Base-by-base conservation (phyloP, 1,140 invertebrate genomes). In the Eumaeus atala region DNA sequence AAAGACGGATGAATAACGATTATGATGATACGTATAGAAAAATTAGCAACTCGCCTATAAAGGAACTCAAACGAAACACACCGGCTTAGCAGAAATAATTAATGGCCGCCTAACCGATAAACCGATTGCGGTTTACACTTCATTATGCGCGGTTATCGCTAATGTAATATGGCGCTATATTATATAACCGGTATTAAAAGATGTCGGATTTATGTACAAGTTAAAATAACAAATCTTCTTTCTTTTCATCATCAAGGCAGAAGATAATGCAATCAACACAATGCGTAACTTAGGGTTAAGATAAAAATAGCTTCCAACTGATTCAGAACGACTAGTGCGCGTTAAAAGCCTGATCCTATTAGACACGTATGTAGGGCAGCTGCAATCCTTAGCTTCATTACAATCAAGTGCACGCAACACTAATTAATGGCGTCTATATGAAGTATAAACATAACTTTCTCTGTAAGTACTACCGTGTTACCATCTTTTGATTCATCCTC, bases 321-420 rank as follows among this genome's bases (percentile, higher is more conserved):
- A 44, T 44, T 44, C 17, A 44, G 40, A 44, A 44, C 40, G 17
- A 44, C 40, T 44, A 44, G 16, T 14, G 40, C 16, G 17, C 17
- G 16, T 44, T 44, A 44, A 44, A 44, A 44, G 40, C 40, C 40
- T 44, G 40, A 16, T 9, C 12, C 40, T 44, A 44, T 44, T 44
- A 44, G n/a, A 44, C 40, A 16, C 40, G 38, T 14, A 44, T 44
- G 40, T 44, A 18, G 40, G 40, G 40, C 40, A 44, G 40, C 14
- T 44, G 40, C 40, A 44, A 44, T 44, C 40, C 40, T 44, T 16
- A 44, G 40, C 17, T 44, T 44, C 17, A 44, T 44, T 44, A 44
- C 40, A 44, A 44, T 44, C 40, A 17, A 44, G 40, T 44, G 40
- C 40, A 44, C 40, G 14, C 40, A 44, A 16, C 12, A 44, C 17